Percentiles rank a stretch among this genome's conserved stretches.
These are phyloP conservation scores for Drosophila lini DNA, from an alignment of 1,140 invertebrate genomes.

Conservation along the genomic window DNA sequence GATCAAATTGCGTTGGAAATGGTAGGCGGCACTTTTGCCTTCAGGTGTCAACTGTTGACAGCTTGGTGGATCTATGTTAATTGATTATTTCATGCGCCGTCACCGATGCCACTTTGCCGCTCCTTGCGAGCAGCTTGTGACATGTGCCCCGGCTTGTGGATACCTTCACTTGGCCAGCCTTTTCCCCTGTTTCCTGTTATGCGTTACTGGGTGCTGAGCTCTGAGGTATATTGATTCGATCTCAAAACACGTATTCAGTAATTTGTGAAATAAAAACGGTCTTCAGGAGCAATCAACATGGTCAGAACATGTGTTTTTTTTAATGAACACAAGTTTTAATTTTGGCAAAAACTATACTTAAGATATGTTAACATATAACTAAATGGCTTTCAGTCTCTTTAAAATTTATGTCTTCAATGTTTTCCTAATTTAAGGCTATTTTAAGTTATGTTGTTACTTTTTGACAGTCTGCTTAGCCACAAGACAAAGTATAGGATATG, in stretches of 20 bases:
- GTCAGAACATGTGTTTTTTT: neutral
- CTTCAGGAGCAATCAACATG: slow-evolving; percentile 1
- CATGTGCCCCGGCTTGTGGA: slow-evolving; percentile 22
- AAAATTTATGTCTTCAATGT: neutral
- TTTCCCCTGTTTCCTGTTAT: neutral
- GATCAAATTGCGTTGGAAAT: slow-evolving; percentile 18
- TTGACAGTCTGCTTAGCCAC: neutral
- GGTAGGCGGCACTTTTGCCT: slow-evolving; percentile 2
- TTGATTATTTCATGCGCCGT: slow-evolving; percentile 51
- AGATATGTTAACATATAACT: neutral
- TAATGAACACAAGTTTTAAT: neutral
- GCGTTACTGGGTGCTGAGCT: neutral
- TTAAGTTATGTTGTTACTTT: neutral
- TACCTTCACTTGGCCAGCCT: slow-evolving; percentile 16
- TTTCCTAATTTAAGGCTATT: neutral
- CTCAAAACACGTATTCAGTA: slow-evolving; percentile 6
- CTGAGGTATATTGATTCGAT: slow-evolving; percentile 12
- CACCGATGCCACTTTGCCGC: slow-evolving; percentile 21
- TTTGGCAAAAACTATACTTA: neutral
- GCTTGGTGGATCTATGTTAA: slow-evolving; percentile 39
- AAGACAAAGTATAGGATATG: neutral
- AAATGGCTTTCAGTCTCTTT: neutral
- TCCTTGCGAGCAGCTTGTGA: slow-evolving; percentile 17
- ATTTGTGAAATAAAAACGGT: slow-evolving; percentile 3
- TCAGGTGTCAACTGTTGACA: slow-evolving; percentile 54